Base-by-base conservation (phyloP, 92 coral and sea anemone species). In the Palythoa grandis region DNA sequence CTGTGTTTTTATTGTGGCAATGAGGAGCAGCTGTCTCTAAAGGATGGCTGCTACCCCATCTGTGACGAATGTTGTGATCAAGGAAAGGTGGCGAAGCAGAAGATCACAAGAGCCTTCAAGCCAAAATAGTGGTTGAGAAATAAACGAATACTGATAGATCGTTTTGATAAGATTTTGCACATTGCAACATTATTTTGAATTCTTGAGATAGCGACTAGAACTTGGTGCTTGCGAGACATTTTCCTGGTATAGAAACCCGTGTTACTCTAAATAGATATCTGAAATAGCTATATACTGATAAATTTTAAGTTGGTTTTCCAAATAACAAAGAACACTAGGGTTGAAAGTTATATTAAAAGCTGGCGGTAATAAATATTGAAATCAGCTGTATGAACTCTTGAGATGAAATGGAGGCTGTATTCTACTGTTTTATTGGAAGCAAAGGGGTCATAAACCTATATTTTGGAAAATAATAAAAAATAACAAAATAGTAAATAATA, bases 31-130 rank as follows among this genome's bases (percentile, higher is more conserved):
- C 78, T 74, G 78, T 74, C 78, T 74, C 23, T 74, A 50, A 74
- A 16, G 38, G 78, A 74, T 74, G 78, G 78, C 78, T 74, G 47
- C 74, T 85, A 74, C 88, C 88, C 88, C 20, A 56, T 85, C 11
- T 58, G 88, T 19, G 72, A 24, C 43, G 47, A 53, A 72, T 65
- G 70, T 20, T 65, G 24, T 22, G 70, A 65, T 4, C 82, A 39
- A 38, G 88, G 88, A n/a, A 82, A 82, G 25, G 61, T 50, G 72
- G 38, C 86, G 22, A 68, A 69, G 86, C 57, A 67, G 63, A 82
- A 82, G 58, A 69, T 12, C 68, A 83, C 39, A 47, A 53, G 77
- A 47, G 25, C 53, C 74, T 58, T 82, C 54, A 29, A 38, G 56
- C 68, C 76, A 82, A 67, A 78, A 25, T 71, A 71, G 76, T 37